These are phyloP conservation scores for Ochotona curzoniae DNA, from an alignment of 2,113 vertebrate genomes.

Conservation along the genomic window DNA sequence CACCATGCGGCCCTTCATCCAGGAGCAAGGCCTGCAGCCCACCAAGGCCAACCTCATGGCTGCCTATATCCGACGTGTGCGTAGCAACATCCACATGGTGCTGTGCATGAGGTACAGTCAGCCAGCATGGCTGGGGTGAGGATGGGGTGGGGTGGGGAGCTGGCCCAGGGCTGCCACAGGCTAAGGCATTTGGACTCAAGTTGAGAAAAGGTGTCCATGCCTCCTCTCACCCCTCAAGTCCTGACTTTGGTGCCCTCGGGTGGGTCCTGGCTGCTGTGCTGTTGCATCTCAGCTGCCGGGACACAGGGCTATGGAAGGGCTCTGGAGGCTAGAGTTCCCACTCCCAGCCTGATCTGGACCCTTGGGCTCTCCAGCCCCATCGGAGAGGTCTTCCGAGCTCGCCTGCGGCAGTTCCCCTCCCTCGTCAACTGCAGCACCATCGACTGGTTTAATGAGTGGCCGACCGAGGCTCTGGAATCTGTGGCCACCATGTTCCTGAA, in stretches of 20 bases:
- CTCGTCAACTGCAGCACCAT: slow-evolving; percentile 96
- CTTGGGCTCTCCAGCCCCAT: slow-evolving; percentile 87
- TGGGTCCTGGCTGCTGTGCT: too few species aligned
- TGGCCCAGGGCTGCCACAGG: neutral
- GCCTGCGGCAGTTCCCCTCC: slow-evolving; percentile 95
- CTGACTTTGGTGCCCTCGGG: too few species aligned
- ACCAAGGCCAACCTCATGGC: slow-evolving; percentile 95
- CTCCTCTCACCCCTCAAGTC: too few species aligned
- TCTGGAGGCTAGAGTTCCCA: neutral
- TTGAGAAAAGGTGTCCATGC: neutral
- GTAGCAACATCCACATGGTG: slow-evolving; percentile 93
- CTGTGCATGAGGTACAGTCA: slow-evolving; percentile 94
- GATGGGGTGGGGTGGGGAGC: neutral
- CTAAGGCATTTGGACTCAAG: neutral
- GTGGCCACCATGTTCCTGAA: slow-evolving; percentile 90
- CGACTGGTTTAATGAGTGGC: slow-evolving; percentile 96
- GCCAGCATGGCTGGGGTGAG: too few species aligned
- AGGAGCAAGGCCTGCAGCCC: slow-evolving; percentile 91
- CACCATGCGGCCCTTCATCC: slow-evolving; percentile 90
- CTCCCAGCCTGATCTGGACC: neutral
- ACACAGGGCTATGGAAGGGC: neutral
- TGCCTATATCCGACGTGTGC: slow-evolving; percentile 89
- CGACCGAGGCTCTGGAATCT: slow-evolving; percentile 92
- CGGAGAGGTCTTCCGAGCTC: slow-evolving; percentile 93
- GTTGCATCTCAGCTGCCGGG: neutral